Percentiles rank a stretch among this genome's conserved stretches.
phyloP scores from a whole-genome alignment of 2,888 invertebrate genomes.

The Andrena trimmerana region DNA sequence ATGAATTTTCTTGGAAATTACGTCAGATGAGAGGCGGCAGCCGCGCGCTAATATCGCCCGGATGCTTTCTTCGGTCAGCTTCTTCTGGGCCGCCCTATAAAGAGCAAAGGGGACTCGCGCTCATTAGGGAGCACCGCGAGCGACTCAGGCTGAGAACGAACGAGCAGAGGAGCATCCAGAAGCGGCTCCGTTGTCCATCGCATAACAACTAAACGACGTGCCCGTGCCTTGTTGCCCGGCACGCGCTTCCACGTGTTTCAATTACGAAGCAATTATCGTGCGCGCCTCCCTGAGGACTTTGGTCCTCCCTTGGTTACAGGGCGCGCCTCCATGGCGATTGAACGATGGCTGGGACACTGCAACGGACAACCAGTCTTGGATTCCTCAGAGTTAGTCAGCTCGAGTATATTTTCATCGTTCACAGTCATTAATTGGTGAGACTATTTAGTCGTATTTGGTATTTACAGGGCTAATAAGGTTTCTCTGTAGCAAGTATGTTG shows the following conservation, averaged over 20 bases:
- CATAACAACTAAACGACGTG: slow-evolving; percentile 34
- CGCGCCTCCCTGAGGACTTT: slow-evolving; percentile 20
- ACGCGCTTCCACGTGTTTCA: slow-evolving; percentile 64
- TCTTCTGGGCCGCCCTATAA: slow-evolving; percentile 29
- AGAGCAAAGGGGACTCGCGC: slow-evolving; percentile 57
- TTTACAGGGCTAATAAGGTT: too few relatives aligned
- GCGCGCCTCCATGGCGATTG: too few relatives aligned
- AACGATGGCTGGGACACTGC: not conserved
- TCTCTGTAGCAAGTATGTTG: too few relatives aligned
- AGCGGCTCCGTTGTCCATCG: slow-evolving; percentile 25
- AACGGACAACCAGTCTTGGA: not conserved
- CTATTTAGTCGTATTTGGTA: too few relatives aligned
- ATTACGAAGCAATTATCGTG: slow-evolving; percentile 63
- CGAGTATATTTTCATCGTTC: too few relatives aligned
- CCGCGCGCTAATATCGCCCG: slow-evolving; percentile 31
- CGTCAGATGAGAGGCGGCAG: slow-evolving; percentile 2
- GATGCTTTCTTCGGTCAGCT: slow-evolving; percentile 20
- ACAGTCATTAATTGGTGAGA: too few relatives aligned
- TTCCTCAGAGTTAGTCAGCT: not conserved
- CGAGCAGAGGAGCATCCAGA: slow-evolving; percentile 19
- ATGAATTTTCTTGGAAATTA: slow-evolving; percentile 43
- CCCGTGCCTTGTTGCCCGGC: slow-evolving; percentile 43
- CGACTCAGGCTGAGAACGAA: slow-evolving; percentile 23
- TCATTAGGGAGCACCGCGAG: slow-evolving; percentile 58
- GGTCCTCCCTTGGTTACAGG: not conserved